Evolutionary conservation across 2,888 invertebrate genomes (phyloP), one percentile per base, ranked within the genome.

Genomic region (Anticlea derivata): DNA sequence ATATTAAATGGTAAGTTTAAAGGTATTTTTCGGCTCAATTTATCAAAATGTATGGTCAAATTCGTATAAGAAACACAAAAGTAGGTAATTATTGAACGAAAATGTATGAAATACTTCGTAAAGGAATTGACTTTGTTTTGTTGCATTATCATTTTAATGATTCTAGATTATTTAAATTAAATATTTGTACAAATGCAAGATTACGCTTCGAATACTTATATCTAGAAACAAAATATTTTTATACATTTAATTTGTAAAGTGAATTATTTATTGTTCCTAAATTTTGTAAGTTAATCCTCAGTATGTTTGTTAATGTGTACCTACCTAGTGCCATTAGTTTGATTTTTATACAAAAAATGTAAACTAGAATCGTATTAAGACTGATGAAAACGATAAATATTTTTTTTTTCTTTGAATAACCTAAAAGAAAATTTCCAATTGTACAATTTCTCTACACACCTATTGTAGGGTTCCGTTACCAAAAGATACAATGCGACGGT

Each of bases 341-440:
- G 61, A 69, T 60, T 69, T 65, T 60, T 63, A 50, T 58, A 53
- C 26, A 55, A 61, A 66, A 63, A 54, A 57, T 70, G 56, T 75
- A 69, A 70, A 69, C 49, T 69, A 62, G 82, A 85, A 86, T 85
- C 84, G 87, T 86, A 79, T 71, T 64, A 84, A 86, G 86, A 86
- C 87, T 86, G 86, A 85, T 13, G 58, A 75, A 74, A 81, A 80
- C 80, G 55, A 63, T 55, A 58, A 59, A 61, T 33, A 27, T 22
- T 29, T 20, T 44, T 29, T 20, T 44, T 10, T 45, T 39, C 12
- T 33, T 40, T 31, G 8, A 44, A 29, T 27, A 50, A 27, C 29
- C 13, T 10, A 29, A 12, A 13, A 13, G n/a, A 27, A 27, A 17
- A 23, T 24, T 39, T 30, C n/a, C 6, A 35, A 22, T 23, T n/a